Evolutionary conservation across 2,113 vertebrate genomes (phyloP), one percentile per base, ranked within the genome.

Genomic region (Nerophis lumbriciformis): DNA sequence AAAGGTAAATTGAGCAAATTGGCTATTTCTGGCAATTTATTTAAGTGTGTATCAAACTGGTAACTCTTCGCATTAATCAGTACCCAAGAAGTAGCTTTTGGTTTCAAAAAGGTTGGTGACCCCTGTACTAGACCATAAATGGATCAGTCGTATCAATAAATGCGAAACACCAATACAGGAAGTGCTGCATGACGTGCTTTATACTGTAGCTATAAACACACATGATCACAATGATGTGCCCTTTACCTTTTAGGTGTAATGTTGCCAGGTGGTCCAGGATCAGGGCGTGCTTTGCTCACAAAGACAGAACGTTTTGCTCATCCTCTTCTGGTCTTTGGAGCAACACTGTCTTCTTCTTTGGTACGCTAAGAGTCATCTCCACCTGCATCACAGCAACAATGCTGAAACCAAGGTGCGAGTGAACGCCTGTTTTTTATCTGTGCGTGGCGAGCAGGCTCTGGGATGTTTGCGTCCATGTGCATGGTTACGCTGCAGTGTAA

Each of bases 401-500:
- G 49, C 56, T 42, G 5, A 42, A 16, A 45, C 13, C 11, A 45
- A 48, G 21, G 44, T 44, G 13, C 15, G 44, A 47, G 19, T 15
- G 56, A 21, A 44, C 42, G 49, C 11, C 5, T 19, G 48, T 45
- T 37, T 45, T 55, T 28, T 28, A 39, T 50, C 28, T 44, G 58
- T 56, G 69, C 50, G 52, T 62, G 50, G 53, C 36, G n/a, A 55
- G 53, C 36, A 38, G 36, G 14, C 53, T n/a, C 36, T 38, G 53
- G 36, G 36, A 16, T 61, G 44, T 59, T 19, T 11, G 36, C 36
- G 44, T 45, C 42, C 42, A 45, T 45, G 63, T 4, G 57, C 55
- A 59, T 59, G 37, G 59, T 68, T 73, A 49, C 60, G 76, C 65
- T 15, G 54, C 44, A 12, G 61, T 77, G 75, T 79, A 83, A 80